phyloP scores from a whole-genome alignment of 2,113 vertebrate genomes.

The Tragelaphus imberbis region DNA sequence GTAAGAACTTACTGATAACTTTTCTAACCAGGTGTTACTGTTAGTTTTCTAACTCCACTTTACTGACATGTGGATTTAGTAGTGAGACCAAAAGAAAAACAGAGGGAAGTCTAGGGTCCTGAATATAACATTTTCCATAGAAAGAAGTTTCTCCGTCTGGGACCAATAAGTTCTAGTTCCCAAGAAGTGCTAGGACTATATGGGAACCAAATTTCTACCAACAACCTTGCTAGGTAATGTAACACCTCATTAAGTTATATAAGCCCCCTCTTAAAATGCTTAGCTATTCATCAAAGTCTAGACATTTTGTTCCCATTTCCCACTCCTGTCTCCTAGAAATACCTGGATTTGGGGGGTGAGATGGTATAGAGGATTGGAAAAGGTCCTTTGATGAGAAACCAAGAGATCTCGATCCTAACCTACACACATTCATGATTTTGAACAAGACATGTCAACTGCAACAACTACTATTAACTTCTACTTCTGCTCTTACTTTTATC shows the following conservation, averaged over 20 bases:
- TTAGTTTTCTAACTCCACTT: not conserved
- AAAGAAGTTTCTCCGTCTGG: slow-evolving; percentile 39
- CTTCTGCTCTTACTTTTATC: not conserved
- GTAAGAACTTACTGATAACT: not conserved
- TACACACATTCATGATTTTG: not conserved
- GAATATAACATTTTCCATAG: slow-evolving; percentile 30
- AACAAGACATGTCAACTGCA: not conserved
- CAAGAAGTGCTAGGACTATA: slow-evolving; percentile 17
- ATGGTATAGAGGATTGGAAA: not conserved
- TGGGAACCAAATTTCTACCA: slow-evolving; percentile 31
- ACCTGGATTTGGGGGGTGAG: not conserved
- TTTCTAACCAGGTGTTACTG: not conserved
- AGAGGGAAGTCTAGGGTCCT: not conserved
- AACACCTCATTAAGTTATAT: slow-evolving; percentile 47
- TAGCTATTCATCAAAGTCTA: not conserved
- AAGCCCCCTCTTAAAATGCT: not conserved
- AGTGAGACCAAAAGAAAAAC: slow-evolving; percentile 38
- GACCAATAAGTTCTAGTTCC: slow-evolving; percentile 49
- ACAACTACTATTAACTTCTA: not conserved
- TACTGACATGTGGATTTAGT: not conserved
- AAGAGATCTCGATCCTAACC: not conserved
- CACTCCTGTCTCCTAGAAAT: not conserved
- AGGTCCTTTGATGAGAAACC: not conserved
- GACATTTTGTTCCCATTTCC: slow-evolving; percentile 33
- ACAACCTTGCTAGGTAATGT: slow-evolving; percentile 32